Base-by-base conservation (phyloP, 2,888 invertebrate species). In the Disparrhopalites patrizii region DNA sequence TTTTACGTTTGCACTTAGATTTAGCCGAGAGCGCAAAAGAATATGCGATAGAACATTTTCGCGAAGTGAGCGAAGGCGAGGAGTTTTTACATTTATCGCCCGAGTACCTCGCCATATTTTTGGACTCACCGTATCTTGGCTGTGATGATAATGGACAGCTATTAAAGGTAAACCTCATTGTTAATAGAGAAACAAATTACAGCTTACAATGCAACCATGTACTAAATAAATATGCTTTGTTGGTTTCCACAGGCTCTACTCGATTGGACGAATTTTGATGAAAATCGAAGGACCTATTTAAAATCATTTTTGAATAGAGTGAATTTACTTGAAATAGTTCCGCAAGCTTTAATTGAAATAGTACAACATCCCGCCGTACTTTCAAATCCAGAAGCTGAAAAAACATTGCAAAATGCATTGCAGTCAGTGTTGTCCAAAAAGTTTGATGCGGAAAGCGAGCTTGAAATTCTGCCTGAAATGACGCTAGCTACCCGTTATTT, bases 21-120 rank as follows among this genome's bases (percentile, higher is more conserved):
- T 70, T 77, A 28, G 76, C 76, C 30, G 71, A 76, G 56, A 72
- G 69, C 28, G 76, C 77, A 1, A 76, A 76, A 62, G 63, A 70
- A 2, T 77, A 75, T 65, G 72, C 76, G 10, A 71, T 76, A 33
- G 70, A 72, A 36, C 75, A 77, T 70, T 77, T 77, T 62, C 67
- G 70, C 0, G 72, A 73, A 66, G 76, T 77, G n/a, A 72, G 76
- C 57, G 68, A 72, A 28, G 75, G 73, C 31, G 76, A 76, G 65
- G 77, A 77, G 65, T 77, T 77, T 67, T 60, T 76, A n/a, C 75
- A 76, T 33, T 63, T 76, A 5, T 70, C 76, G 36, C 65, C 70
- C 27, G 76, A 76, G 23, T 67, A 75, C 40, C 7, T 47, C 23
- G 52, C 65, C 4, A 66, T 68, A 10, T 73, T 77, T 55, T 67